phyloP scores from a whole-genome alignment of 2,113 vertebrate species.

The Limanda limanda region DNA sequence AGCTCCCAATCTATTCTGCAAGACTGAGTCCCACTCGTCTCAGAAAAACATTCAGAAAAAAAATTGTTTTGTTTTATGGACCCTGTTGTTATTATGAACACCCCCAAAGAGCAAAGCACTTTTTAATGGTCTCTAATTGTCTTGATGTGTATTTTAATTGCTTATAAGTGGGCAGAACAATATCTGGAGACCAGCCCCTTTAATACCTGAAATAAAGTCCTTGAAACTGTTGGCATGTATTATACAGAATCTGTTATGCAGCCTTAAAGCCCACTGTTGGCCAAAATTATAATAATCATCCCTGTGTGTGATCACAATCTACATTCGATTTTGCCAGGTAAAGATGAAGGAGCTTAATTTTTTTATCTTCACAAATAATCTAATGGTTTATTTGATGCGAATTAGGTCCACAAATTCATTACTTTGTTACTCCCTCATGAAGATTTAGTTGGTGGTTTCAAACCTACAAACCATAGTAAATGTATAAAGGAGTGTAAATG shows the following conservation, averaged over 20 bases:
- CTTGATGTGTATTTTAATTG: conserved; percentile 51
- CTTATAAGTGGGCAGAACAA: conserved; percentile 44
- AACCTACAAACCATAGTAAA: too few species aligned
- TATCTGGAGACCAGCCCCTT: conserved; percentile 45
- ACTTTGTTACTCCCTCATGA: too few species aligned
- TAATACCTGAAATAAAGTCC: conserved; percentile 29
- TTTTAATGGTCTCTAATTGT: conserved; percentile 50
- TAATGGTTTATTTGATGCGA: too few species aligned
- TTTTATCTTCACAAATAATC: too few species aligned
- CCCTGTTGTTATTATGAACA: conserved; percentile 26
- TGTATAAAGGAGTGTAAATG: too few species aligned
- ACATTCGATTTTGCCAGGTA: neutral
- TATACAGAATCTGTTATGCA: neutral
- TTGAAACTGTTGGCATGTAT: conserved; percentile 3
- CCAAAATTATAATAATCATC: conserved; percentile 9
- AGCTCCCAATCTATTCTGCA: conserved; percentile 43
- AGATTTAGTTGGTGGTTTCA: too few species aligned
- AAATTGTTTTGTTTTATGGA: conserved; percentile 22
- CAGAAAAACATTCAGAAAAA: neutral
- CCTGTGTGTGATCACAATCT: conserved; percentile 9
- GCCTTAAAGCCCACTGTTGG: conserved; percentile 5
- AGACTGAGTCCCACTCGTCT: conserved; percentile 21
- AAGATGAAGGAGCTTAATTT: too few species aligned
- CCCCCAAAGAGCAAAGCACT: conserved; percentile 24
- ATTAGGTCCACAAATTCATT: too few species aligned